These are phyloP conservation scores for Steinernema carpocapsae DNA, from an alignment of 2,888 invertebrate genomes.

Conservation along the genomic window DNA sequence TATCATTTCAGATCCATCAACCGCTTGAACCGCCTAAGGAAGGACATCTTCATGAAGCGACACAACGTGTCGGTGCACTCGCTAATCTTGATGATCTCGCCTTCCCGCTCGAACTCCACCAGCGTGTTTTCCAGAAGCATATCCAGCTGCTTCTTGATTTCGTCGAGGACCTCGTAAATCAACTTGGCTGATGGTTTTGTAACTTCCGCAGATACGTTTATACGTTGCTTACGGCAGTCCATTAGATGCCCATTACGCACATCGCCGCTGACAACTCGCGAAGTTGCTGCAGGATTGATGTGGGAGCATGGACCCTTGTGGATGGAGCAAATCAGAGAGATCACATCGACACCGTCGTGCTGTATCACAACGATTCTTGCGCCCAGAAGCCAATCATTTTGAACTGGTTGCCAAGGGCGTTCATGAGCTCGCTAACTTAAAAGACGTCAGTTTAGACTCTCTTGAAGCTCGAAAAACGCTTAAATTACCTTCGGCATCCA, in stretches of 20 bases:
- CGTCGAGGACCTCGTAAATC: background rate
- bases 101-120: background rate
- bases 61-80: background rate
- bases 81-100: background rate
- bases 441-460: no score
- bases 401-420: no score
- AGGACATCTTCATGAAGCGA: background rate
- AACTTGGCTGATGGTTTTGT: background rate
- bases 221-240: background rate
- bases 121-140: background rate
- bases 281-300: background rate
- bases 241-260: background rate
- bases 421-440: no score
- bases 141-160: background rate
- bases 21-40: background rate
- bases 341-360: no score
- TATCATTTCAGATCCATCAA: background rate
- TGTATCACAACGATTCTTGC: no score
- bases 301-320: no score
- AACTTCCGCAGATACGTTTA: no score
- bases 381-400: no score
- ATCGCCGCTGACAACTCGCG: background rate
- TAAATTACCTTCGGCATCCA: no score
- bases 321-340: no score
- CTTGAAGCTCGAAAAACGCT: no score